phyloP scores from a whole-genome alignment of 2,113 vertebrate species.

The Pelobates fuscus region DNA sequence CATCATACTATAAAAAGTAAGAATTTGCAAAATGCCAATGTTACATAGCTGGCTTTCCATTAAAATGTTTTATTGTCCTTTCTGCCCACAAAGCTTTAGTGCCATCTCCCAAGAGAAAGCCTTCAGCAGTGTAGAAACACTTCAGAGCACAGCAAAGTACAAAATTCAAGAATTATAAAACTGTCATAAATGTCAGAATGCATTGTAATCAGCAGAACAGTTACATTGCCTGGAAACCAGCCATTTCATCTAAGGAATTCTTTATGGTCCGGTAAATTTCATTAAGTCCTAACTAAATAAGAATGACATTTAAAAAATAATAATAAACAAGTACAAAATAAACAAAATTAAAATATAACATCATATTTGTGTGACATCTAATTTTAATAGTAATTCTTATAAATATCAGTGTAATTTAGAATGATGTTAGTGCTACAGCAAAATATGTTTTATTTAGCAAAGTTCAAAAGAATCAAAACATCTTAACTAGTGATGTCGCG shows the following conservation, averaged over 20 bases:
- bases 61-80: constrained; percentile 61
- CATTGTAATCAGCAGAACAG: constrained; percentile 69
- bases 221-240: constrained; percentile 67
- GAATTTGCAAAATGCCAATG: constrained; percentile 35
- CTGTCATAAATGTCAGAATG: constrained; percentile 73
- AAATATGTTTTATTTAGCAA: constrained; percentile 39
- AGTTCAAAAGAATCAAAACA: constrained; percentile 27
- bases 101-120: constrained; percentile 63
- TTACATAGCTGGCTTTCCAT: constrained; percentile 49
- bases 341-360: constrained; percentile 21
- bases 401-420: constrained; percentile 37
- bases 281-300: constrained; percentile 69
- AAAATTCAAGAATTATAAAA: constrained; percentile 70
- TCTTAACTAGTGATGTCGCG: no score
- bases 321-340: constrained; percentile 64
- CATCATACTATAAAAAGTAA: background rate
- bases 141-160: constrained; percentile 63
- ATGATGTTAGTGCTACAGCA: background rate
- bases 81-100: constrained; percentile 63
- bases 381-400: constrained; percentile 48
- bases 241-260: constrained; percentile 68
- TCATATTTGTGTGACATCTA: constrained; percentile 52
- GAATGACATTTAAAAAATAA: constrained; percentile 65
- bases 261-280: constrained; percentile 71
- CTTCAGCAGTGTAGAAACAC: constrained; percentile 63